Evolutionary conservation across 2,888 invertebrate species (phyloP).

Genomic region (Neocrepidodera transversa): DNA sequence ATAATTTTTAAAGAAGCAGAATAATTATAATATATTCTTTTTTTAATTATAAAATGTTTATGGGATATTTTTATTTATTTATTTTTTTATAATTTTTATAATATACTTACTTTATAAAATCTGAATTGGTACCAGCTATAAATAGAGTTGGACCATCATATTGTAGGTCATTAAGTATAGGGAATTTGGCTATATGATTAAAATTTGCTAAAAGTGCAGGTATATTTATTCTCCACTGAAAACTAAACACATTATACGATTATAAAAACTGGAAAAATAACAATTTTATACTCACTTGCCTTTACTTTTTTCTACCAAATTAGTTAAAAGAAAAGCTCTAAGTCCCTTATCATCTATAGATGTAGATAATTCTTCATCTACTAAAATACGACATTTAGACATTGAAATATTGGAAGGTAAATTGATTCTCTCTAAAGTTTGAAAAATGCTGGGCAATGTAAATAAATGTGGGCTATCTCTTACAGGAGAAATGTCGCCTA

Average conservation of each 20-base stretch:
- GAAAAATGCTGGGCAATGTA: slow-evolving; percentile 70
- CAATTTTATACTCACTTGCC: slow-evolving; percentile 47
- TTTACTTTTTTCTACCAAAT: slow-evolving; percentile 67
- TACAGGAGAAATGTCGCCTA: slow-evolving; percentile 77
- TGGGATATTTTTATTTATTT: too few relatives aligned
- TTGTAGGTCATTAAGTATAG: slow-evolving; percentile 56
- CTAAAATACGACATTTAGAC: slow-evolving; percentile 72
- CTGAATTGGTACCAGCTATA: slow-evolving; percentile 82
- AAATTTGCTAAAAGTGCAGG: slow-evolving; percentile 74
- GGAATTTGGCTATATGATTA: slow-evolving; percentile 70
- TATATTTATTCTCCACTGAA: slow-evolving; percentile 84
- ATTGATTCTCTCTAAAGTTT: slow-evolving; percentile 69
- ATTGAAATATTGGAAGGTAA: slow-evolving; percentile 70
- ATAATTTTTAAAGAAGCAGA: too few relatives aligned
- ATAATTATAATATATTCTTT: too few relatives aligned
- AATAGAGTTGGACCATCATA: slow-evolving; percentile 77
- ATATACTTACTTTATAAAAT: slow-evolving; percentile 73
- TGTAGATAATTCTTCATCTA: slow-evolving; percentile 70
- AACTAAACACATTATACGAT: slow-evolving; percentile 54
- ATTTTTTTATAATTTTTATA: too few relatives aligned
- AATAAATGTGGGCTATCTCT: slow-evolving; percentile 67
- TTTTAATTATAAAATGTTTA: too few relatives aligned
- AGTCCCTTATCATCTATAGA: slow-evolving; percentile 67
- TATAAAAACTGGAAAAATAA: neutral
- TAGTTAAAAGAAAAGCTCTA: slow-evolving; percentile 83